These are phyloP conservation scores for Trichoplusia ni DNA, from an alignment of 1,140 invertebrate species.

Conservation along the genomic window DNA sequence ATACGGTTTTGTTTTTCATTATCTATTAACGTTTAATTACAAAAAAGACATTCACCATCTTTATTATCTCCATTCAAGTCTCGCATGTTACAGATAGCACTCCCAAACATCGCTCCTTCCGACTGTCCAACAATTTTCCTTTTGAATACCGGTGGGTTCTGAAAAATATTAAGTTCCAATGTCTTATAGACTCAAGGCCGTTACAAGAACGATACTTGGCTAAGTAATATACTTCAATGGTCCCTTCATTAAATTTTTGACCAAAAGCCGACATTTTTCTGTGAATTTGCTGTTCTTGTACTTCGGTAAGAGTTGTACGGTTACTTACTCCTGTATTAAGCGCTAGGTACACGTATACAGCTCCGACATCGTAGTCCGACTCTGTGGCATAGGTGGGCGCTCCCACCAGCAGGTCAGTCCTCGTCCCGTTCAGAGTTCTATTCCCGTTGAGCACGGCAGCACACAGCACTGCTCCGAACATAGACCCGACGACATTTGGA, in stretches of 20 bases:
- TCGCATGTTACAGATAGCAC: slow-evolving; percentile 54
- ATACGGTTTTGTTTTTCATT: neutral
- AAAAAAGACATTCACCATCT: slow-evolving; percentile 52
- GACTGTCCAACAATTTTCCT: slow-evolving; percentile 43
- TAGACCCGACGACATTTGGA: neutral
- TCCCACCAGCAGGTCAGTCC: slow-evolving; percentile 51
- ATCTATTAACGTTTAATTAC: neutral
- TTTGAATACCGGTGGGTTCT: slow-evolving; percentile 35
- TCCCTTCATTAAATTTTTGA: no score
- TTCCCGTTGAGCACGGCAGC: slow-evolving; percentile 26
- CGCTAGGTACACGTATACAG: slow-evolving; percentile 53
- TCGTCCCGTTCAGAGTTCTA: slow-evolving; percentile 15
- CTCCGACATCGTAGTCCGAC: slow-evolving; percentile 43
- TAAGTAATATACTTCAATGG: no score
- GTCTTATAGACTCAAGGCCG: no score
- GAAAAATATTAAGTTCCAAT: slow-evolving; percentile 18
- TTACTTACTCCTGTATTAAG: neutral
- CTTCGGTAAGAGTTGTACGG: no score
- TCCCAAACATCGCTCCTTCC: slow-evolving; percentile 54
- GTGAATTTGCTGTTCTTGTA: no score
- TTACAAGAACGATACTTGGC: no score
- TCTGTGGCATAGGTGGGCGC: slow-evolving; percentile 47
- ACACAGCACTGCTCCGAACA: slow-evolving; percentile 13
- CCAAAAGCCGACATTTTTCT: no score
- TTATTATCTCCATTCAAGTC: slow-evolving; percentile 59